Conservation (phyloP, 1,140 invertebrate species). For the Pseudomyrmex pallidus region DNA sequence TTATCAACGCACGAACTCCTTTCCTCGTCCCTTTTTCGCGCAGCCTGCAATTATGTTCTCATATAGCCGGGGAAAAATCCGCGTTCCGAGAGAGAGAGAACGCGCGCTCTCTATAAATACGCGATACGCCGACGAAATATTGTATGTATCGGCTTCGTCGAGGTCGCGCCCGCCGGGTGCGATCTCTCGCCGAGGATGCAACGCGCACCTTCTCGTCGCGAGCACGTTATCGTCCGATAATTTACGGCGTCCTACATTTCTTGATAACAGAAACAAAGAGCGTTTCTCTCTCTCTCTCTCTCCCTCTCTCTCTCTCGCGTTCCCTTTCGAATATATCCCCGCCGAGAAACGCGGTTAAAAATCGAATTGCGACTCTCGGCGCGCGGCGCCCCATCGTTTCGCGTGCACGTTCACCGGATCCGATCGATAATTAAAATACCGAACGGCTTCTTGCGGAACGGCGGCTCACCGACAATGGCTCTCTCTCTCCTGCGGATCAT, state of each 20-base stretch:
- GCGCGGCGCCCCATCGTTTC: constrained; percentile 37
- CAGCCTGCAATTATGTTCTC: constrained; percentile 52
- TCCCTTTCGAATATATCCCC: constrained; percentile 13
- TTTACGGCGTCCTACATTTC: not conserved
- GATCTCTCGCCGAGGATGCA: not conserved
- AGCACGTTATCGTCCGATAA: not conserved
- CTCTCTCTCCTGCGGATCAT: not conserved
- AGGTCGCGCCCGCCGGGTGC: constrained; percentile 35
- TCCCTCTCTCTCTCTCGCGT: too few relatives aligned
- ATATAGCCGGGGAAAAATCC: constrained; percentile 35
- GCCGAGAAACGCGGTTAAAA: not conserved
- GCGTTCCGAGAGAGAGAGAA: not conserved
- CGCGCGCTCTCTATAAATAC: constrained; percentile 38
- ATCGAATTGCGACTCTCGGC: constrained; percentile 18
- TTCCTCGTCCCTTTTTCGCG: constrained; percentile 15
- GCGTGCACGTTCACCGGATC: constrained; percentile 30
- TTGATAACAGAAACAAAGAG: not conserved
- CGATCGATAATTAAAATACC: constrained; percentile 67
- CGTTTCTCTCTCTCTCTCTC: too few relatives aligned
- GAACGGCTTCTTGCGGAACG: constrained; percentile 19
- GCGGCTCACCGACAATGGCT: constrained; percentile 22
- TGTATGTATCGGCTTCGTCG: constrained; percentile 22
- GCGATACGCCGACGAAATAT: constrained; percentile 31
- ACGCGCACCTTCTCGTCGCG: constrained; percentile 6
- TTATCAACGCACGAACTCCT: constrained; percentile 33